These are phyloP conservation scores for Callocephalon fimbriatum DNA, from an alignment of 2,113 vertebrate genomes.

Conservation along the genomic window DNA sequence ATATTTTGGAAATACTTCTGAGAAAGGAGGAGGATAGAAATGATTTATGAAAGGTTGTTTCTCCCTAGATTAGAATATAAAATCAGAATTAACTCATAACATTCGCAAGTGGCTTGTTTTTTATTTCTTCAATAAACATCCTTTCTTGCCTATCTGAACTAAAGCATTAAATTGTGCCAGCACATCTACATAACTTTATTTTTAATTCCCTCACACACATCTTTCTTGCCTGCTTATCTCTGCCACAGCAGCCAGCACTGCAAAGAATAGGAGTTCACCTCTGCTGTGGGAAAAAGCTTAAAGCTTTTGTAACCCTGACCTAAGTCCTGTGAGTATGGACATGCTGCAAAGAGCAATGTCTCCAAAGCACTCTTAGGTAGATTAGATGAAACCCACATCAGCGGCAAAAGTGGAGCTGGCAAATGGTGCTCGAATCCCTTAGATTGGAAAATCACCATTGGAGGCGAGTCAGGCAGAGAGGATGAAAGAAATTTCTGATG, in stretches of 20 bases:
- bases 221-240: constrained; percentile 25
- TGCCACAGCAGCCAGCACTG: neutral
- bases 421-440: neutral
- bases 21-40: neutral
- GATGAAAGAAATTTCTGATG: neutral
- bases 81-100: neutral
- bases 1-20: neutral
- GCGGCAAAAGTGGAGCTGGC: neutral
- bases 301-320: neutral
- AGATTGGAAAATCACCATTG: neutral
- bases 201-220: neutral
- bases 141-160: neutral
- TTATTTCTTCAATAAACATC: neutral
- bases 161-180: neutral
- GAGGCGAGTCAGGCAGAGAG: neutral
- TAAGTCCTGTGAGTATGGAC: neutral
- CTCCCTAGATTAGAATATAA: neutral
- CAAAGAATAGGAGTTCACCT: neutral
- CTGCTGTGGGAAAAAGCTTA: neutral
- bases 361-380: neutral
- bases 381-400: neutral
- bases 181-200: neutral
- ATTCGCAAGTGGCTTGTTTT: neutral
- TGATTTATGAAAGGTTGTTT: neutral
- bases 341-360: neutral